Base-by-base conservation (phyloP, 2,888 invertebrate species). In the Leptopilina syphax region DNA sequence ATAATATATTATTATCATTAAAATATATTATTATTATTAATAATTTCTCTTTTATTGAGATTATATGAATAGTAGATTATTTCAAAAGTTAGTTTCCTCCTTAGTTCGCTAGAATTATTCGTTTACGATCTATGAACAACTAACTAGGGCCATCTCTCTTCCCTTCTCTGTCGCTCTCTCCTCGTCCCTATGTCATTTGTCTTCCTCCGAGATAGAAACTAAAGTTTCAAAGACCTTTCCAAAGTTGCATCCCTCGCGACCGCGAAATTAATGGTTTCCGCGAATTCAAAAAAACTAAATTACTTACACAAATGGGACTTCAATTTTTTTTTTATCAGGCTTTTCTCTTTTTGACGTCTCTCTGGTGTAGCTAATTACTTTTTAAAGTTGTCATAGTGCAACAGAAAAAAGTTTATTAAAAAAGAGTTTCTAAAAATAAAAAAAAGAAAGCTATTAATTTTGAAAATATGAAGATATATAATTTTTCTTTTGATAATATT, bases 171-270 rank as follows among this genome's bases (percentile, higher is more conserved):
- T 44, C 8, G 44, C 44, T 44, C 68, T 65, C 57, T 44, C 60
- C 44, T 79, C 80, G 80, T 78, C 83, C 80, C 80, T 34, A 83
- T 87, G 87, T 90, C 89, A 89, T 90, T 90, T 90, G 89, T 90
- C 90, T 90, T 89, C 86, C 87, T 88, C 88, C 85, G 83, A 88
- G 89, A 89, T 90, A 89, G 88, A 88, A 44, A 86, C 82, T 86
- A 88, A 89, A 90, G 86, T 90, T 89, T 88, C 89, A 86, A 89
- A 89, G 89, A 88, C 87, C 87, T 84, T 82, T 80, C 86, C 84
- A 87, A 89, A 88, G 89, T 88, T 86, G 84, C 84, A 87, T 86
- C 86, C 79, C 82, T 80, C 73, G 83, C 82, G 83, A 80, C 80
- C 81, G 77, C 73, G 60, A 82, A 83, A 85, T 85, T 85, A 85